Evolutionary conservation across 2,797 vertebrate species (phyloP).

Genomic region (Enteromius treurensis): DNA sequence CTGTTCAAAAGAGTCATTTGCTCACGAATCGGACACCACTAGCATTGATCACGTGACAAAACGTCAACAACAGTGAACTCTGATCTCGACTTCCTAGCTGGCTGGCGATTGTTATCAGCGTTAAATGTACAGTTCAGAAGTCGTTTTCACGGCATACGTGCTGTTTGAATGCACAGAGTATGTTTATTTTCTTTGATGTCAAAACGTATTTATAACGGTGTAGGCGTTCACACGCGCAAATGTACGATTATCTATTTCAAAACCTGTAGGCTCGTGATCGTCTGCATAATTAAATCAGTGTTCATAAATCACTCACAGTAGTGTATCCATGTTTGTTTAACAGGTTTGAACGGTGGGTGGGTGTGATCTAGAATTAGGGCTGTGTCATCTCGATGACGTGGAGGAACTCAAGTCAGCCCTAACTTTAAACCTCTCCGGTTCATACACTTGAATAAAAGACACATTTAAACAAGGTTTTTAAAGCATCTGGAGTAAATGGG

Average conservation of each 20-base stretch:
- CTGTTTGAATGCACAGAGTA: not conserved
- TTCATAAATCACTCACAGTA: not conserved
- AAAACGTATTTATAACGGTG: not conserved
- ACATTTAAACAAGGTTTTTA: not conserved
- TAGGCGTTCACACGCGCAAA: not conserved
- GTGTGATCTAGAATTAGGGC: not conserved
- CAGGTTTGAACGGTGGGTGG: not conserved
- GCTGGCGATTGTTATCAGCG: conserved; percentile 13
- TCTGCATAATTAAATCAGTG: not conserved
- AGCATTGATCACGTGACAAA: not conserved
- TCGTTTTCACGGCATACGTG: not conserved
- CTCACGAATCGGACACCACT: not conserved
- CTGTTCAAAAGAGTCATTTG: not conserved
- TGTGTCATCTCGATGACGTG: conserved; percentile 43
- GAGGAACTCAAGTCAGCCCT: conserved; percentile 49
- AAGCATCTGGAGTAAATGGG: not conserved
- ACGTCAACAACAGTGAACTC: conserved; percentile 28
- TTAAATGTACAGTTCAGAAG: not conserved
- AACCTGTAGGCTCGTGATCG: not conserved
- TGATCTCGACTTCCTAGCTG: not conserved
- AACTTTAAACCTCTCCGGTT: conserved; percentile 18
- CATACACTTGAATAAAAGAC: not conserved
- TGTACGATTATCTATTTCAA: not conserved
- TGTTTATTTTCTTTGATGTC: not conserved
- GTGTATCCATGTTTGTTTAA: not conserved